These are phyloP conservation scores for Microtus montanus DNA, from an alignment of 2,113 vertebrate species.

Conservation along the genomic window DNA sequence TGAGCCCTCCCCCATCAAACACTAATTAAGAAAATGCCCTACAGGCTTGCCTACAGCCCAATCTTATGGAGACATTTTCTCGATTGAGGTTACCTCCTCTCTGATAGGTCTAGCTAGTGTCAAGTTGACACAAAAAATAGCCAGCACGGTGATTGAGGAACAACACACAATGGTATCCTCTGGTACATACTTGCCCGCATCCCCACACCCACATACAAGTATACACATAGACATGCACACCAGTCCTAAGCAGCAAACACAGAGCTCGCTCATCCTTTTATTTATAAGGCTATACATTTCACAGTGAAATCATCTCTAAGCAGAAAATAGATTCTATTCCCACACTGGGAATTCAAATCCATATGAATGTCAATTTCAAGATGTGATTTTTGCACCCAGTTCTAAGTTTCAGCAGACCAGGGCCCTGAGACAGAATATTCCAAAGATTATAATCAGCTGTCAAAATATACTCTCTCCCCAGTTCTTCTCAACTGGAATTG, in stretches of 20 bases:
- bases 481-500: neutral
- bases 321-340: slow-evolving; percentile 8
- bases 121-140: neutral
- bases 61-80: neutral
- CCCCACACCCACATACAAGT: no score
- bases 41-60: neutral
- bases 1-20: neutral
- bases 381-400: slow-evolving; percentile 38
- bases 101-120: neutral
- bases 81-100: neutral
- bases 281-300: slow-evolving; percentile 37
- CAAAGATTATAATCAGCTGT: slow-evolving; percentile 57
- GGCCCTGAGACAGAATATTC: slow-evolving; percentile 46
- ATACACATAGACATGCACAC: neutral
- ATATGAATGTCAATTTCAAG: slow-evolving; percentile 37
- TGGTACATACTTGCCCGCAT: neutral
- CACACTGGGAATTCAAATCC: neutral
- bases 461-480: slow-evolving; percentile 54
- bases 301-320: slow-evolving; percentile 40
- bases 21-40: neutral
- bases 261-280: slow-evolving; percentile 36
- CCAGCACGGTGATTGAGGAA: neutral
- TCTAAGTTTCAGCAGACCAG: slow-evolving; percentile 33
- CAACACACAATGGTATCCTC: neutral
- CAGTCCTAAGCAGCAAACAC: neutral